Evolutionary conservation across 2,113 vertebrate species (phyloP), one percentile per base, ranked within the genome.

Genomic region (Ammospiza caudacuta): DNA sequence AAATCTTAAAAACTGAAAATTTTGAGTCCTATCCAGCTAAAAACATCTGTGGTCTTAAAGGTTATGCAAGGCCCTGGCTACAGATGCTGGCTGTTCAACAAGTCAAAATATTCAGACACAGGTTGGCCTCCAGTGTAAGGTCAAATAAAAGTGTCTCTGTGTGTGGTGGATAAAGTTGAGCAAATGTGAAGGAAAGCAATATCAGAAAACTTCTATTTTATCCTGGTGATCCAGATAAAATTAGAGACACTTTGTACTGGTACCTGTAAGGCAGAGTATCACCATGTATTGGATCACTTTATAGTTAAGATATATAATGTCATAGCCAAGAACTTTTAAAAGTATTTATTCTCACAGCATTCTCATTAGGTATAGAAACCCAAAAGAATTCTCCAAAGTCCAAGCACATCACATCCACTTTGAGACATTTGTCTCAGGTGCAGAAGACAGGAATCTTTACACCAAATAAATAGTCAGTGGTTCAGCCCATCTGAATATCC

Each of bases 141-240:
- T 89, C 89, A 92, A 90, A 92, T 91, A 96, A 96, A 94, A 75
- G 20, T 80, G 35, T 75, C 55, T 95, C 83, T 96, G 72, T 95
- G 85, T 96, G 91, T 93, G 86, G 81, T 80, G 54, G 52, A 85
- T 62, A 85, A 86, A 55, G 67, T 80, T 73, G n/a, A 79, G 55
- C 49, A 86, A 80, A 86, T 57, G 27, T 22, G 59, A 79, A 67
- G 25, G 55, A 90, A 95, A 82, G 24, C 75, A 83, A 62, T 74
- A 35, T 76, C 78, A 76, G 51, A 83, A 90, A 86, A 55, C 31
- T 77, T 66, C 23, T 52, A 11, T 57, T 66, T 76, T 61, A 81
- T 39, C 43, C 27, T 77, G 27, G 17, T 76, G 61, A 70, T 29
- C 41, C 39, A 94, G 28, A 13, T 64, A 76, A 83, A 83, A 69